phyloP scores from a whole-genome alignment of 2,113 vertebrate genomes.

The Panthera tigris region DNA sequence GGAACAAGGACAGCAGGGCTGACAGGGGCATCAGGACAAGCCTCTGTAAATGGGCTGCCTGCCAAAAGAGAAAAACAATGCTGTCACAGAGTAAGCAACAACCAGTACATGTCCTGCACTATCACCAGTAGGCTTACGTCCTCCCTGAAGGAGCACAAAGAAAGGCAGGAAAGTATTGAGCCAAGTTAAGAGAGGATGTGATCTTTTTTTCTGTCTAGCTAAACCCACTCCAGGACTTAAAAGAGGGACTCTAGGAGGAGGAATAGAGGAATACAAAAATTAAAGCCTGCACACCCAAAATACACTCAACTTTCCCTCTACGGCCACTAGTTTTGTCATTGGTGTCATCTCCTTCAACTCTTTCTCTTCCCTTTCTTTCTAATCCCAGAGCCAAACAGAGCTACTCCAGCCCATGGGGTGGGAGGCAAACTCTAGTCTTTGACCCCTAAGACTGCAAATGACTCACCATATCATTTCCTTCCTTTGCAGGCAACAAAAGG shows the following conservation, averaged over 20 bases:
- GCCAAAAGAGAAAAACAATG: conserved; percentile 47
- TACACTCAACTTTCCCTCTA: not conserved
- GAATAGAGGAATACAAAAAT: not conserved
- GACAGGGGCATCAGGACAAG: conserved; percentile 90
- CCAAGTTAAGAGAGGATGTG: not conserved
- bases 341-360: not conserved
- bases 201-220: not conserved
- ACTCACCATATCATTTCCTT: not conserved
- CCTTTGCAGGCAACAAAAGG: not conserved
- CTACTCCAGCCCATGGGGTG: accelerated
- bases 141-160: not conserved
- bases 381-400: not conserved
- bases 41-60: conserved; percentile 89
- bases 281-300: not conserved
- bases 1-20: conserved; percentile 91
- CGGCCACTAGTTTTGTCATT: not conserved
- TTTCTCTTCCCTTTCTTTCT: not conserved
- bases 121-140: not conserved
- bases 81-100: not conserved
- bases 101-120: accelerated
- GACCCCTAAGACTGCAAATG: not conserved
- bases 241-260: not conserved
- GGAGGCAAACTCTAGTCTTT: not conserved
- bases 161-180: not conserved
- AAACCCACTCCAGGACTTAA: not conserved